A percentile compares a stretch with the other conserved stretches of the same genome.
phyloP scores from a whole-genome alignment of 2,113 vertebrate species.

The Lycaon pictus region DNA sequence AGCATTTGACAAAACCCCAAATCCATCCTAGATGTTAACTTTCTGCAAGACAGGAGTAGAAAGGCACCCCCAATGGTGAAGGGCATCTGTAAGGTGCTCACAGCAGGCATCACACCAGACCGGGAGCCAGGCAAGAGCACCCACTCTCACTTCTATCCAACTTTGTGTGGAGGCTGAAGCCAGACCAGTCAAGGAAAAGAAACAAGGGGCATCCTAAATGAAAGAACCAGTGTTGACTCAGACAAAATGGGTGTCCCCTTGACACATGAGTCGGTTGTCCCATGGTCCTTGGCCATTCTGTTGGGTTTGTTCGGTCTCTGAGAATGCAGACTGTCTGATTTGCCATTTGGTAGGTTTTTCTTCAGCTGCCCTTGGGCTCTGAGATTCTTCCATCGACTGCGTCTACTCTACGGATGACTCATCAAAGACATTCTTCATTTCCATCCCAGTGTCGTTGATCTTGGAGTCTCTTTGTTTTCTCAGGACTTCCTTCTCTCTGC shows the following conservation, averaged over 20 bases:
- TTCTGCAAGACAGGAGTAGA: neutral
- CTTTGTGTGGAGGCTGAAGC: fast-evolving
- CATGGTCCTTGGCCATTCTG: neutral
- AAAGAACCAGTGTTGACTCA: neutral
- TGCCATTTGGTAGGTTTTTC: neutral
- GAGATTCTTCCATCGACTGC: fast-evolving
- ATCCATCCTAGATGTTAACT: neutral
- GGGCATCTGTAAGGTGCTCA: neutral
- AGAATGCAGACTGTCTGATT: neutral
- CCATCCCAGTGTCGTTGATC: neutral
- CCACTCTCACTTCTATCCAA: neutral
- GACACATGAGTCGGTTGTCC: neutral
- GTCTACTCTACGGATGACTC: neutral
- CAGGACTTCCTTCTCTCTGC: neutral
- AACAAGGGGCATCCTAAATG: neutral
- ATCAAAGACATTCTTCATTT: neutral
- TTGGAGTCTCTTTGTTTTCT: neutral
- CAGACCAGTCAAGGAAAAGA: neutral
- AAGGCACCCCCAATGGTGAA: neutral
- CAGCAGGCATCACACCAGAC: neutral
- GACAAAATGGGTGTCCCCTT: neutral
- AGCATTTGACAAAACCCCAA: neutral
- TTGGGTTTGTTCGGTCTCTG: neutral
- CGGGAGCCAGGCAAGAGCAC: neutral
- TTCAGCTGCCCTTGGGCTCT: neutral